Base-by-base conservation (phyloP, 2,797 vertebrate species). In the Lacerta agilis region DNA sequence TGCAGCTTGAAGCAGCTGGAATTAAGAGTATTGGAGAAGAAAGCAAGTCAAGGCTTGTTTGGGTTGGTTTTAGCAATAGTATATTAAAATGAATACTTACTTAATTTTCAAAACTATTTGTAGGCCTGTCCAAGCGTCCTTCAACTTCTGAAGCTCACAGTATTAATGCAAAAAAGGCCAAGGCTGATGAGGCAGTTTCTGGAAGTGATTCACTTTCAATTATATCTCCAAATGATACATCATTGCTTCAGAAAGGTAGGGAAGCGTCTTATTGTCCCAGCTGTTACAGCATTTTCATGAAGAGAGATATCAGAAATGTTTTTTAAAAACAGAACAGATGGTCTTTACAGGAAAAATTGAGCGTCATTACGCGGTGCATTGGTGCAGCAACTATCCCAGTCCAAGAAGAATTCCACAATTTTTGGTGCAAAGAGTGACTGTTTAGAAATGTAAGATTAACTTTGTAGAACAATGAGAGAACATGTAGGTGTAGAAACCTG, bases 121-220 rank as follows among this genome's bases (percentile, higher is more conserved):
- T 89, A 94, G 95, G 90, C 89, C 3, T 95, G 83, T 92, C 95
- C 87, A 98, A 98, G 94, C 95, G 93, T 87, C 91, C 86, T 79
- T 90, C 96, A 89, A 69, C 92, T 90, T 94, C 93, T 86, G 97
- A 97, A 82, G 94, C 95, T 38, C 90, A 89, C 79, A 97, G 92
- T 89, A 92, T 72, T 81, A 88, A 89, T 80, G 90, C 90, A 79
- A 98, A 98, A 96, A 97, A 96, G 94, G 87, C 94, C 33, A 98
- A 97, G 92, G 79, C 93, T 10, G 88, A 5, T 80, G 97, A 98
- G 82, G 43, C 81, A 11, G 82, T 96, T 97, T 94, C 87, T 92
- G 90, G 90, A 91, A 91, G 79, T 81, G 90, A 41, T 82, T 92
- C 86, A 41, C 0, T 92, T 91, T 20, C 88, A 86, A 78, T 80